Evolutionary conservation across 2,113 vertebrate species (phyloP).

Genomic region (Odocoileus virginianus): DNA sequence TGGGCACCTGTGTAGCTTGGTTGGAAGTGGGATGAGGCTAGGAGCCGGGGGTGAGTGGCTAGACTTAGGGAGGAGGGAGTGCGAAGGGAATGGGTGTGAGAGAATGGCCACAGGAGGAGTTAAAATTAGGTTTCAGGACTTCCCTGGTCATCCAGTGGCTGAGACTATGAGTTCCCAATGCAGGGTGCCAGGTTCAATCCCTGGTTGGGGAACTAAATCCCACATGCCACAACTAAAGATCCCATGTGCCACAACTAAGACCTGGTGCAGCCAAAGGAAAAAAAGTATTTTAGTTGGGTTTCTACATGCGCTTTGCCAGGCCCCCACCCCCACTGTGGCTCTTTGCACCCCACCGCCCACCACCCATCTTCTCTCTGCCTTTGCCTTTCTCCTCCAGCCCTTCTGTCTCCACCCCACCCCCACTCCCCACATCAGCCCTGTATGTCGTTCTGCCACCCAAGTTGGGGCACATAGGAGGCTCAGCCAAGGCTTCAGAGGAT

Average conservation of each 20-base stretch:
- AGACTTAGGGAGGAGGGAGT: not conserved
- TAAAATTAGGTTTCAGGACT: not conserved
- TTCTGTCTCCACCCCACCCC: not conserved
- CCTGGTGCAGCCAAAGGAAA: not conserved
- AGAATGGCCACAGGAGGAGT: not conserved
- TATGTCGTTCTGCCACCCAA: not conserved
- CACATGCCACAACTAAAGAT: not conserved
- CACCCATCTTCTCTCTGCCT: not conserved
- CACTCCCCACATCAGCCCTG: not conserved
- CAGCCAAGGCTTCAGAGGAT: not conserved
- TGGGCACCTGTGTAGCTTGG: not conserved
- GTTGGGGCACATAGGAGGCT: not conserved
- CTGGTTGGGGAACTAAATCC: not conserved
- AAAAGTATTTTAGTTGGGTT: not conserved
- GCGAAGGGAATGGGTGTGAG: not conserved
- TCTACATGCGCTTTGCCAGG: not conserved
- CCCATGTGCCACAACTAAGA: not conserved
- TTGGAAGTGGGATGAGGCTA: not conserved
- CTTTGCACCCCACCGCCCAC: not conserved
- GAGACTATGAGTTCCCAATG: not conserved
- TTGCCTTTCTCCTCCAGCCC: not conserved
- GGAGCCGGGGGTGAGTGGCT: not conserved
- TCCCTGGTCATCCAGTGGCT: not conserved
- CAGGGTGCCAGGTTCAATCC: not conserved
- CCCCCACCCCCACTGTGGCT: not conserved